phyloP scores from a whole-genome alignment of 2,888 invertebrate genomes.

The Dryobota labecula region DNA sequence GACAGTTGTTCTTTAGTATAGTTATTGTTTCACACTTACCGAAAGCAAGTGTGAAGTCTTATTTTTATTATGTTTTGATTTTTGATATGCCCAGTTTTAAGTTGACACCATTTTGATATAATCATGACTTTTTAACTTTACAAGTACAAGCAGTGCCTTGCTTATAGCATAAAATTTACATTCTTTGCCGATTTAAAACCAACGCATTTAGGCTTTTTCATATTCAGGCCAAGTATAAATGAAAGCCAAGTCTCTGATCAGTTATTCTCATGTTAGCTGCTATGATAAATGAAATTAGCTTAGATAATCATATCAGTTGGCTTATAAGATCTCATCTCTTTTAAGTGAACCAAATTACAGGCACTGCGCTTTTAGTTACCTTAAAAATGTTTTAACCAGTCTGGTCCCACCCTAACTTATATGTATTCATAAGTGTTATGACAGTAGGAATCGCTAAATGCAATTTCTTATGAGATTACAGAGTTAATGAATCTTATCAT shows the following conservation, averaged over 20 bases:
- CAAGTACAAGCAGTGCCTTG: constrained; percentile 50
- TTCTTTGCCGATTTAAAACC: neutral
- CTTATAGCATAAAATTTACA: neutral
- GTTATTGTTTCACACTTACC: constrained; percentile 23
- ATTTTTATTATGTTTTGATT: constrained; percentile 54
- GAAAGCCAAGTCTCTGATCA: neutral
- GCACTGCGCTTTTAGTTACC: constrained; percentile 54
- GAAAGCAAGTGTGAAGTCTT: constrained; percentile 5
- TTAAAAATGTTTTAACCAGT: constrained; percentile 48
- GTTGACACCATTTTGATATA: constrained; percentile 38
- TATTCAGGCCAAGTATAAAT: neutral
- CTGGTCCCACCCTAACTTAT: constrained; percentile 58
- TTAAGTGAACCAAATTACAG: constrained; percentile 24
- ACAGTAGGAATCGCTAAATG: constrained; percentile 27
- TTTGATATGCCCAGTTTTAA: constrained; percentile 50
- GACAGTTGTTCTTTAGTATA: constrained; percentile 34
- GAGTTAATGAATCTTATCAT: neutral
- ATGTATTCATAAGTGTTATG: constrained; percentile 40
- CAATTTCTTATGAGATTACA: constrained; percentile 21
- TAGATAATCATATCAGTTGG: neutral
- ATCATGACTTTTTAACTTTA: constrained; percentile 50
- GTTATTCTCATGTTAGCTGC: neutral
- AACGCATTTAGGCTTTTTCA: neutral
- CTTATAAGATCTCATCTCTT: neutral
- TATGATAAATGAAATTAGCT: neutral